Conservation (phyloP, 2,888 invertebrate species). For the Pseudoips prasinana region DNA sequence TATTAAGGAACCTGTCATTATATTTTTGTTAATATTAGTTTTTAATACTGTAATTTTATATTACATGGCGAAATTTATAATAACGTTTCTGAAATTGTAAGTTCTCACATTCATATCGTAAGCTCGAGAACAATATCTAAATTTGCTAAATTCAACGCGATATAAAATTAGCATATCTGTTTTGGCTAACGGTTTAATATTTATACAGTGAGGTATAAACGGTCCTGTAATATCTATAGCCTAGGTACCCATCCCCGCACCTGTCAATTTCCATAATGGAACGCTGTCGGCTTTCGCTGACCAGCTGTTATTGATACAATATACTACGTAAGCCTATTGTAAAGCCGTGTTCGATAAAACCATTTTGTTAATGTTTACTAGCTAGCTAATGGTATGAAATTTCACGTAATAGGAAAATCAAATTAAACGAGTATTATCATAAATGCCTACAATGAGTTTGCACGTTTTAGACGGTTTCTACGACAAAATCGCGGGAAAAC, state of each 20-base stretch:
- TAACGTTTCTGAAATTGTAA: not conserved
- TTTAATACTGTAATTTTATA: too few species aligned
- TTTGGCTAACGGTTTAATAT: not conserved
- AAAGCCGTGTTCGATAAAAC: slow-evolving; percentile 27
- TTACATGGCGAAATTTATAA: too few species aligned
- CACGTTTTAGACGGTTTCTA: too few species aligned
- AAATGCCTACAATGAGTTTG: too few species aligned
- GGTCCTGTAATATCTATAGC: slow-evolving; percentile 18
- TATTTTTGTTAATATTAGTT: too few species aligned
- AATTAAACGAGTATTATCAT: too few species aligned
- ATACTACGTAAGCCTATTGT: slow-evolving; percentile 37
- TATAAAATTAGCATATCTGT: not conserved
- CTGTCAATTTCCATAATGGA: slow-evolving; percentile 70
- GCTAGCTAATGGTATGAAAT: too few species aligned
- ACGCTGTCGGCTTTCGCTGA: slow-evolving; percentile 52
- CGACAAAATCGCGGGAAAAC: too few species aligned
- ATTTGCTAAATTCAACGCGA: too few species aligned
- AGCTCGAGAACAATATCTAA: too few species aligned
- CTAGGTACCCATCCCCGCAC: slow-evolving; percentile 34
- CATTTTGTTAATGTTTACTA: slow-evolving; percentile 22
- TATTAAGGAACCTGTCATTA: too few species aligned
- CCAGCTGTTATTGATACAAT: slow-evolving; percentile 52
- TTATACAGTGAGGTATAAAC: not conserved
- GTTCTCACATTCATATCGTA: not conserved
- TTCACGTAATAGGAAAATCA: too few species aligned